Evolutionary conservation across 2,113 vertebrate genomes (phyloP).

Genomic region (Zosterops lateralis): DNA sequence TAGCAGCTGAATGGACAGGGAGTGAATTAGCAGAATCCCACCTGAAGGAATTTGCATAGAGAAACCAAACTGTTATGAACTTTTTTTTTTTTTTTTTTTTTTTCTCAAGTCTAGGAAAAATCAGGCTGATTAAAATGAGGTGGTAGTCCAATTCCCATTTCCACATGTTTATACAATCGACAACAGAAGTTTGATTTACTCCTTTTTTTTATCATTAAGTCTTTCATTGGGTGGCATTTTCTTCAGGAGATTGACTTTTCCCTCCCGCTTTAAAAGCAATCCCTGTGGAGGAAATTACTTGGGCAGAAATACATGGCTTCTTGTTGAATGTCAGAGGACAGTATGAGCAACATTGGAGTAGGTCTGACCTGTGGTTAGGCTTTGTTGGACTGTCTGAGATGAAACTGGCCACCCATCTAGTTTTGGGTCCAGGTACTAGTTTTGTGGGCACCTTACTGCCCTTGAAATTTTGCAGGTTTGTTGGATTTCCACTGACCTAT

Average conservation of each 20-base stretch:
- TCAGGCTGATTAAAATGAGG: not conserved
- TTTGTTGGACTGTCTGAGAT: conserved; percentile 57
- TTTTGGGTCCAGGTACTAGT: not conserved
- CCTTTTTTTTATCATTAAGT: not conserved
- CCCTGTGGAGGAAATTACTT: conserved; percentile 53
- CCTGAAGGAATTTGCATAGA: not conserved
- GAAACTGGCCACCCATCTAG: conserved; percentile 65
- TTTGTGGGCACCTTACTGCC: conserved; percentile 41
- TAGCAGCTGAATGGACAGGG: not conserved
- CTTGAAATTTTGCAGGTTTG: conserved; percentile 45
- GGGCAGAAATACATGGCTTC: conserved; percentile 42
- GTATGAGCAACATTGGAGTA: conserved; percentile 27
- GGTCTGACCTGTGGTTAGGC: conserved; percentile 62
- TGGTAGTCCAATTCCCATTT: not conserved
- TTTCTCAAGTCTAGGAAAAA: not conserved
- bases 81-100: not conserved
- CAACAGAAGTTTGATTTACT: not conserved
- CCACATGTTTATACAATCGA: not conserved
- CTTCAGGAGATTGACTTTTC: not conserved
- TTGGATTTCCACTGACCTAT: conserved; percentile 58
- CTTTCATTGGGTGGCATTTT: not conserved
- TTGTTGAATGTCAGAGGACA: not conserved
- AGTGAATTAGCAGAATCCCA: not conserved
- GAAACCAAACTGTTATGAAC: not conserved
- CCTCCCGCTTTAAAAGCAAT: conserved; percentile 22